Evolutionary conservation across 2,888 invertebrate species (phyloP).

Genomic region (Diadegma fenestrale): DNA sequence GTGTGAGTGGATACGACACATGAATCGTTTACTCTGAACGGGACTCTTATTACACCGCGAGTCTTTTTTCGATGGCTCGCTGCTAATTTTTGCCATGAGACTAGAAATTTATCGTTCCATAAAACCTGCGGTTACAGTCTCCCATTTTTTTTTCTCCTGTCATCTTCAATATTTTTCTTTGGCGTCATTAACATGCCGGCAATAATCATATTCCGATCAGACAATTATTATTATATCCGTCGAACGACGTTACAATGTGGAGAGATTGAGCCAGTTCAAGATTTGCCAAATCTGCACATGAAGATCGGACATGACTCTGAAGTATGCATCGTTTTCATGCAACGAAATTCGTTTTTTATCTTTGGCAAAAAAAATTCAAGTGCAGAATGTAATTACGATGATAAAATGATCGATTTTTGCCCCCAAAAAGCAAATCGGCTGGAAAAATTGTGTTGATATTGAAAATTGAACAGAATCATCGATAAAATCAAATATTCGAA

Average conservation of each 20-base stretch:
- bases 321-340: too few relatives aligned
- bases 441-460: too few relatives aligned
- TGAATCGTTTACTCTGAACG: constrained; percentile 46
- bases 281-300: too few relatives aligned
- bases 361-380: too few relatives aligned
- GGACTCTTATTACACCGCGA: constrained; percentile 56
- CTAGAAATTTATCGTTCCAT: constrained; percentile 45
- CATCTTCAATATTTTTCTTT: neutral
- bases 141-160: neutral
- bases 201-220: constrained; percentile 28
- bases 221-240: constrained; percentile 10
- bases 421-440: too few relatives aligned
- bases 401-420: too few relatives aligned
- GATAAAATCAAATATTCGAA: too few relatives aligned
- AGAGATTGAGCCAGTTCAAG: neutral
- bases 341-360: too few relatives aligned
- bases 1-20: constrained; percentile 11
- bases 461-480: too few relatives aligned
- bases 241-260: neutral
- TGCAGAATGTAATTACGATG: too few relatives aligned
- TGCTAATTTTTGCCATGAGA: constrained; percentile 32
- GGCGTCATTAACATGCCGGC: neutral
- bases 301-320: too few relatives aligned
- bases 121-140: constrained; percentile 30
- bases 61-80: constrained; percentile 49